Evolutionary conservation across 1,140 invertebrate species (phyloP).

Genomic region (Drosophila ananassae): DNA sequence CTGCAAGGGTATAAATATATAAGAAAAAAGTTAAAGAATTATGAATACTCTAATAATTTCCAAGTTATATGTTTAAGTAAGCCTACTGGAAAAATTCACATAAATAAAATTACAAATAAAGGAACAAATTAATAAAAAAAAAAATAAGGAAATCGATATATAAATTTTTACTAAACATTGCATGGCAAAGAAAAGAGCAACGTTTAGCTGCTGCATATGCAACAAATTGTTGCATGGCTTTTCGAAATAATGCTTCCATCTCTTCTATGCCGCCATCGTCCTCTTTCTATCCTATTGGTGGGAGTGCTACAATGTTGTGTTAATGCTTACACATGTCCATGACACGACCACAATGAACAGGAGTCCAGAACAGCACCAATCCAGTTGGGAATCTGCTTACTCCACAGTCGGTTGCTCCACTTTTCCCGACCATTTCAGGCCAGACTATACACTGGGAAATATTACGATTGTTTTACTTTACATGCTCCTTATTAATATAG

Average conservation of each 20-base stretch:
- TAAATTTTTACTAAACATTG: not conserved
- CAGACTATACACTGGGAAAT: conserved; percentile 12
- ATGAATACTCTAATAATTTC: not conserved
- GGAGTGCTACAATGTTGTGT: conserved; percentile 67
- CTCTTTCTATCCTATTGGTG: conserved; percentile 3
- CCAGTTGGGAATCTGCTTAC: not conserved
- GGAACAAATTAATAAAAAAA: not conserved
- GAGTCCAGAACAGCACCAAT: conserved; percentile 62
- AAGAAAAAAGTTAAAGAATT: not conserved
- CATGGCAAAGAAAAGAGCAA: conserved; percentile 56
- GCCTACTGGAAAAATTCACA: too few species aligned
- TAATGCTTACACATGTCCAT: conserved; percentile 76
- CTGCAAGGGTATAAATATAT: too few species aligned
- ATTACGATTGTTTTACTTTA: not conserved
- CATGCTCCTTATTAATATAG: too few species aligned
- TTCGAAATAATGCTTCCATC: conserved; percentile 51
- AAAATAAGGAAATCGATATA: not conserved
- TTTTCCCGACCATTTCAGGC: conserved; percentile 3
- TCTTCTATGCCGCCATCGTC: conserved; percentile 10
- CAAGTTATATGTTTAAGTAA: not conserved
- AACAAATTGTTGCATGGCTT: conserved; percentile 74
- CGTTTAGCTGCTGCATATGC: conserved; percentile 43
- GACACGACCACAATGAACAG: conserved; percentile 75
- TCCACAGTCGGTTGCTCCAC: not conserved
- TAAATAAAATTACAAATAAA: not conserved